Base-by-base conservation (phyloP, 1,140 invertebrate genomes). In the Chrysomallon squamiferum region DNA sequence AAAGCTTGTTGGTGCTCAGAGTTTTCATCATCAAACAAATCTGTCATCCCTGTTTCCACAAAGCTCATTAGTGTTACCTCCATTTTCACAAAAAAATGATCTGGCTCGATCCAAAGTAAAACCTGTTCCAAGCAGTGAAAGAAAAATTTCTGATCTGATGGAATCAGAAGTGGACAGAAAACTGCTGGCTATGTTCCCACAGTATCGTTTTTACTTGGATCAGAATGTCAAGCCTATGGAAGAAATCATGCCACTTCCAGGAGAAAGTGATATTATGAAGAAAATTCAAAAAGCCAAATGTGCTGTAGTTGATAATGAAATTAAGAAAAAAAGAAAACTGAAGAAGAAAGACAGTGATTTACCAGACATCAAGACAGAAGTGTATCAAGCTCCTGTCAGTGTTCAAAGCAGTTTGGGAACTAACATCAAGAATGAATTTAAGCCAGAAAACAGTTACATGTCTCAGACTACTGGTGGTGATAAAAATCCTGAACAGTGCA, bases 141-240 rank as follows among this genome's bases (percentile, higher is more conserved):
- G 25, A 25, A 54, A 54, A 13, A 54, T 54, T 54, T 54, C 50
- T 27, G 50, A 54, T 54, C 29, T 54, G 25, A 54, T 54, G 50
- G 50, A 25, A 27, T 54, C 50, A 54, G 50, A 54, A 27, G 29
- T 54, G 0, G 50, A 54, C 50, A 54, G 50, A 27, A 15, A 54
- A 30, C 25, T 54, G 22, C 25, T 54, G 13, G 50, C 50, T 22
- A 54, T 54, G 50, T 54, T 54, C 29, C 50, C 50, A 11, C 50
- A 54, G 29, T 54, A 54, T 27, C 50, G 29, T 13, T 54, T 54
- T 13, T 54, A 54, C 25, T 30, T 54, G 13, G 50, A 54, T 54
- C 50, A 54, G 50, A 54, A 54, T 30, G 29, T 30, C 18, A 54
- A 54, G 25, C 50, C 50, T 27, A 54, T 54, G 50, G 50, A 54